A percentile compares a stretch with the other conserved stretches of the same genome.
Evolutionary conservation across 2,888 invertebrate genomes (phyloP).

Genomic region (Pegoplata infirma): DNA sequence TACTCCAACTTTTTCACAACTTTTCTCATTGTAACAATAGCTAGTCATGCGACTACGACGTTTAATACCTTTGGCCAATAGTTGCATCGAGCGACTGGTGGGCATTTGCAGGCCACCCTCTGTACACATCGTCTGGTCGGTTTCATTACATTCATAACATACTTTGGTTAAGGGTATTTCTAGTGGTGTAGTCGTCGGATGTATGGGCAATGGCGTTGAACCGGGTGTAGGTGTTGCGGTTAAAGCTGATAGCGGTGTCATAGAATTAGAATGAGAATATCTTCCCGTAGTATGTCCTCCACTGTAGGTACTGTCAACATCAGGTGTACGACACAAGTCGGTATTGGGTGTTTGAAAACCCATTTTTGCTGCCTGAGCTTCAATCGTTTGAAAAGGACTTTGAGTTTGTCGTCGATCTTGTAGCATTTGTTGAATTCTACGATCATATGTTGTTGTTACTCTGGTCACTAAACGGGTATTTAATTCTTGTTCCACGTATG

Average conservation of each 20-base stretch:
- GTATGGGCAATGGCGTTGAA: slow-evolving; percentile 56
- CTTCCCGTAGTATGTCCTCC: slow-evolving; percentile 15
- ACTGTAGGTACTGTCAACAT: slow-evolving; percentile 42
- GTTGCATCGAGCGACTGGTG: slow-evolving; percentile 80
- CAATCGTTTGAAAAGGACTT: slow-evolving; percentile 66
- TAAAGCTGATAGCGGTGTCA: slow-evolving; percentile 40
- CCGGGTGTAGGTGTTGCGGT: slow-evolving; percentile 51
- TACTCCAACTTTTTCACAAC: slow-evolving; percentile 70
- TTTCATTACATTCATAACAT: slow-evolving; percentile 77
- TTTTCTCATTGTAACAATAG: slow-evolving; percentile 80
- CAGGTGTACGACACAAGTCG: slow-evolving; percentile 50
- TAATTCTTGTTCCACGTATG: slow-evolving; percentile 63
- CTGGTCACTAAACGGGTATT: slow-evolving; percentile 63
- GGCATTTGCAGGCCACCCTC: slow-evolving; percentile 83
- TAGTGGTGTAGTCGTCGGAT: slow-evolving; percentile 39
- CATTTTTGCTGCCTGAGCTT: slow-evolving; percentile 59
- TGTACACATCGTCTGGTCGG: slow-evolving; percentile 80
- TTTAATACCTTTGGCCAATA: slow-evolving; percentile 79
- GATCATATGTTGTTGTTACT: slow-evolving; percentile 68
- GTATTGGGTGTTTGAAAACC: slow-evolving; percentile 55
- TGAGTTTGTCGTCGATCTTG: slow-evolving; percentile 68
- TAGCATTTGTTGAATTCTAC: slow-evolving; percentile 69
- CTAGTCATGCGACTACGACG: slow-evolving; percentile 82
- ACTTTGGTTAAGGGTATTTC: slow-evolving; percentile 66
- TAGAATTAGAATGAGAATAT: slow-evolving; percentile 47